Percentiles rank a stretch among this genome's conserved stretches.
Conservation (phyloP, 2,113 vertebrate genomes). For the Candoia aspera region DNA sequence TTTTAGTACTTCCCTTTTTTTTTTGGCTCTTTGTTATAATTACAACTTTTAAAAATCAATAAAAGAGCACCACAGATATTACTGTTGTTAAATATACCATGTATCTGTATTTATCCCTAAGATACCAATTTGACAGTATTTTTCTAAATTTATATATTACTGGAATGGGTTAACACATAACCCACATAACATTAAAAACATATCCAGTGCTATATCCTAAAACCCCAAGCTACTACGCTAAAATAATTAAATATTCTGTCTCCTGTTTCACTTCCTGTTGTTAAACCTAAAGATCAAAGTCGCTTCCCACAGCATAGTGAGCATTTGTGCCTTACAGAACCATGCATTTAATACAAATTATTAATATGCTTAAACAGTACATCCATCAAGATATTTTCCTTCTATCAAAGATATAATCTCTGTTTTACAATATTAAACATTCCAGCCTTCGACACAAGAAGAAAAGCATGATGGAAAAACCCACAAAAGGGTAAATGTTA, state of each 20-base stretch:
- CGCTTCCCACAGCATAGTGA: slow-evolving; percentile 78
- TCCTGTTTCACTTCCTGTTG: slow-evolving; percentile 81
- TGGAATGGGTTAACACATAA: slow-evolving; percentile 49
- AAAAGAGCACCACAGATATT: slow-evolving; percentile 31
- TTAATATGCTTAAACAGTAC: slow-evolving; percentile 67
- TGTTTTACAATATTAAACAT: slow-evolving; percentile 58
- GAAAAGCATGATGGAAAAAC: slow-evolving; percentile 57
- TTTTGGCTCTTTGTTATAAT: slow-evolving; percentile 38
- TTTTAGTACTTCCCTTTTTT: slow-evolving; percentile 70
- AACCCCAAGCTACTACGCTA: slow-evolving; percentile 73
- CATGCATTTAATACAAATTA: slow-evolving; percentile 67
- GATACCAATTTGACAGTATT: slow-evolving; percentile 36
- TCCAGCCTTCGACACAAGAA: slow-evolving; percentile 36
- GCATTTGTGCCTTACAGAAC: slow-evolving; percentile 74
- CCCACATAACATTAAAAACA: slow-evolving; percentile 43
- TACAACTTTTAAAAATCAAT: slow-evolving; percentile 48
- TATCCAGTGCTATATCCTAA: slow-evolving; percentile 34
- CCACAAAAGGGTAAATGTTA: slow-evolving; percentile 57
- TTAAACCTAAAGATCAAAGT: slow-evolving; percentile 83
- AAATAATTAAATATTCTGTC: slow-evolving; percentile 77
- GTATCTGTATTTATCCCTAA: slow-evolving; percentile 46
- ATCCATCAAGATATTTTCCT: slow-evolving; percentile 63
- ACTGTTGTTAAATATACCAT: slow-evolving; percentile 50
- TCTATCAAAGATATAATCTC: slow-evolving; percentile 62
- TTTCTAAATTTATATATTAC: slow-evolving; percentile 48